phyloP scores from a whole-genome alignment of 2,113 vertebrate genomes.

The Protobothrops mucrosquamatus region DNA sequence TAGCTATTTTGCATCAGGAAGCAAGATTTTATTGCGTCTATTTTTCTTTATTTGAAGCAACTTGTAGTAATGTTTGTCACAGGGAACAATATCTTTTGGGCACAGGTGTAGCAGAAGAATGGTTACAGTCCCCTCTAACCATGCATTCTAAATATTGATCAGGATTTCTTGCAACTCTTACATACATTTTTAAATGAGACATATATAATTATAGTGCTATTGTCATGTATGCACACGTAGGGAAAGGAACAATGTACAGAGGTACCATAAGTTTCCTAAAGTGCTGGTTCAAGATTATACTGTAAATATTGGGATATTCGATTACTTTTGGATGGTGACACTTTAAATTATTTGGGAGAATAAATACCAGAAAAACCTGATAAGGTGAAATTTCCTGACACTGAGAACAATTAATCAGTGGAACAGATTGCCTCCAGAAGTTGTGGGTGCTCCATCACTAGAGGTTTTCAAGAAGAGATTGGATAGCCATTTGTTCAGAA shows the following conservation, averaged over 20 bases:
- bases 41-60: neutral
- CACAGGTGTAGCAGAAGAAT: neutral
- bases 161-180: neutral
- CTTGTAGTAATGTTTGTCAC: neutral
- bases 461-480: neutral
- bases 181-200: neutral
- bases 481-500: neutral
- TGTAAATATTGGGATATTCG: neutral
- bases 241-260: neutral
- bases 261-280: neutral
- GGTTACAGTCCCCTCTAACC: neutral
- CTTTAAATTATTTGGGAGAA: neutral
- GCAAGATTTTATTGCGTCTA: neutral
- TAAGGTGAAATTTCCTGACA: neutral
- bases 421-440: neutral
- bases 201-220: neutral
- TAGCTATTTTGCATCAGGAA: neutral
- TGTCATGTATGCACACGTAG: neutral
- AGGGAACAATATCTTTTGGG: neutral
- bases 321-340: neutral
- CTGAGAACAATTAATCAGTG: neutral
- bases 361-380: neutral
- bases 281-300: neutral
- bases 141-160: neutral
- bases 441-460: neutral